Evolutionary conservation across 2,113 vertebrate species (phyloP).

Genomic region (Pachycephala philippinensis): DNA sequence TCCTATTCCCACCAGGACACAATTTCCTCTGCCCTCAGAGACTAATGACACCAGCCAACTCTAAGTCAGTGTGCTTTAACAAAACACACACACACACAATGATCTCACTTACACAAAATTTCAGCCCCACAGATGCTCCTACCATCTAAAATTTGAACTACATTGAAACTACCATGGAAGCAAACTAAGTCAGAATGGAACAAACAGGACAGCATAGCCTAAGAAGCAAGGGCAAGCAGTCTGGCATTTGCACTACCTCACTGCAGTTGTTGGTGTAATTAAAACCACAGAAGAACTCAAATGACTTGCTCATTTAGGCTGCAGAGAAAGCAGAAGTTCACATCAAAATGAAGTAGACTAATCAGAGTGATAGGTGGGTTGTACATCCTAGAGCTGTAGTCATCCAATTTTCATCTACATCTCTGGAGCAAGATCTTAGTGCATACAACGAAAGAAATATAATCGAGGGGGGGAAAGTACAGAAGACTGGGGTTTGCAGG

Average conservation of each 20-base stretch:
- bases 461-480: background rate
- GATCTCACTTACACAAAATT: background rate
- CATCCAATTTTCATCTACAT: background rate
- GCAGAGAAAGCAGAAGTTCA: background rate
- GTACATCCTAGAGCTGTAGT: background rate
- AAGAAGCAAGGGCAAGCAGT: background rate
- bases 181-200: background rate
- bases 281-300: background rate
- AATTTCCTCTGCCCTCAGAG: background rate
- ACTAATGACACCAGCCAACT: background rate
- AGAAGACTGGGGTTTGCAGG: background rate
- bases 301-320: background rate
- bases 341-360: background rate
- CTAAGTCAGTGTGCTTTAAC: background rate
- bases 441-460: background rate
- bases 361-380: background rate
- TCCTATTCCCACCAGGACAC: background rate
- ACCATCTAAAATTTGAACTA: background rate
- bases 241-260: background rate
- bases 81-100: background rate
- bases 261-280: background rate
- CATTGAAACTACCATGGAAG: background rate
- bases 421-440: background rate
- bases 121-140: background rate
- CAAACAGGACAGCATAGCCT: background rate